Conservation (phyloP, 1,140 invertebrate species). For the Hesperophylax magnus region DNA sequence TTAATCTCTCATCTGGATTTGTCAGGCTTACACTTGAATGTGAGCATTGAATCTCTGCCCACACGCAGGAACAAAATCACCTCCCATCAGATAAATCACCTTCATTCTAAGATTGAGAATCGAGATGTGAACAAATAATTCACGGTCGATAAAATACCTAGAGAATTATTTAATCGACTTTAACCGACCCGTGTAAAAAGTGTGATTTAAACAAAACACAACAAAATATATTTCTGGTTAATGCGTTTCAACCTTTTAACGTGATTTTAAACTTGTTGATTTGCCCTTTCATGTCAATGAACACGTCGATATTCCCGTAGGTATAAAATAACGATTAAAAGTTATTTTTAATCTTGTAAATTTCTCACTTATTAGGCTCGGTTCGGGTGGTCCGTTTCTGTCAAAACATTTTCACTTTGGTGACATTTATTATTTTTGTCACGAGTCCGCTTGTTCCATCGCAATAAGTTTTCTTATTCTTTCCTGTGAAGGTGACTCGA, state of each 20-base stretch:
- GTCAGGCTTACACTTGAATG: too few species aligned
- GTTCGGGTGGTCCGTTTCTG: background rate
- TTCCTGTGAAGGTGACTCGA: background rate
- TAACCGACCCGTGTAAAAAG: background rate
- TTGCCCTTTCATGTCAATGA: too few species aligned
- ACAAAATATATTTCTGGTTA: background rate
- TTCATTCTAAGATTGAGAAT: background rate
- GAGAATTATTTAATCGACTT: background rate
- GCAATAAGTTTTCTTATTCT: constrained; percentile 4
- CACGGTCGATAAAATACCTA: background rate
- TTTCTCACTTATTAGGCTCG: background rate
- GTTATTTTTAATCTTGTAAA: constrained; percentile 3
- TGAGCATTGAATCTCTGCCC: background rate
- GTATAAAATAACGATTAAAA: constrained; percentile 1
- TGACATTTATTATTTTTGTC: constrained; percentile 17
- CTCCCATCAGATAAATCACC: constrained; percentile 7
- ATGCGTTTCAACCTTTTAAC: background rate
- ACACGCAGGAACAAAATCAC: background rate
- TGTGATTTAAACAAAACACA: background rate
- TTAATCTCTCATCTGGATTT: too few species aligned
- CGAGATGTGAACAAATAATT: background rate
- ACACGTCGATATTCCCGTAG: background rate
- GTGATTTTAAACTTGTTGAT: background rate
- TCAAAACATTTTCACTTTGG: constrained; percentile 4
- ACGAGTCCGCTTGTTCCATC: background rate